Base-by-base conservation (phyloP, 2,888 invertebrate species). In the Salpingus planirostris region DNA sequence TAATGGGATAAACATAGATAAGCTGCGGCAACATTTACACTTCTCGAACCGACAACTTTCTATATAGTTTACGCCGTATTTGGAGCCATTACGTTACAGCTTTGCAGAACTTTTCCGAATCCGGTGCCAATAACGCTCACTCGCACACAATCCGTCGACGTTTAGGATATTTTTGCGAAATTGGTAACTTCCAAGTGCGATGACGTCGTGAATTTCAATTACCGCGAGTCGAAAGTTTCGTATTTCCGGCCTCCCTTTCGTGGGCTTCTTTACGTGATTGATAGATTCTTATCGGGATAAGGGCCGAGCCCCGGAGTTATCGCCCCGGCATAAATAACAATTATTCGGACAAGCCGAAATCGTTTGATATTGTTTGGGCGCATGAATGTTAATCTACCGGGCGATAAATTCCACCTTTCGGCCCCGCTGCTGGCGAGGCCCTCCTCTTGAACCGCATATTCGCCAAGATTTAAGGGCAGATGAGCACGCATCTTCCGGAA, bases 401-500 rank as follows among this genome's bases (percentile, higher is more conserved):
- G 38, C 43, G 15, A 49, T 49, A 49, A 49, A 49, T 49, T 40
- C 24, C 40, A 35, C 29, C 40, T 40, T 36, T 40, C 38, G 38
- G 38, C 38, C 34, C 36, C 33, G 29, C 33, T 42, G 33, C 35
- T 35, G 34, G 37, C 37, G 36, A 39, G 30, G 32, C 29, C 38
- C 24, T 36, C 40, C 40, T 41, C 41, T 41, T 43, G 36, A 40
- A 38, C 38, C 43, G 49, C 47, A 44, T 46, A 46, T 46, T 43
- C 46, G 40, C 42, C 32, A 47, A 49, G 47, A 51, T 51, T 51
- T 49, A 51, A 41, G 48, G 46, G 45, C 45, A 49, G 47, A 46
- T 48, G 46, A 49, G 40, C 48, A 50, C 49, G 48, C 47, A 48
- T 49, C 42, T 40, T 40, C 42, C 42, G 42, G 38, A 42, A 42